phyloP scores from a whole-genome alignment of 2,797 vertebrate genomes.

The Thamnophis elegans region DNA sequence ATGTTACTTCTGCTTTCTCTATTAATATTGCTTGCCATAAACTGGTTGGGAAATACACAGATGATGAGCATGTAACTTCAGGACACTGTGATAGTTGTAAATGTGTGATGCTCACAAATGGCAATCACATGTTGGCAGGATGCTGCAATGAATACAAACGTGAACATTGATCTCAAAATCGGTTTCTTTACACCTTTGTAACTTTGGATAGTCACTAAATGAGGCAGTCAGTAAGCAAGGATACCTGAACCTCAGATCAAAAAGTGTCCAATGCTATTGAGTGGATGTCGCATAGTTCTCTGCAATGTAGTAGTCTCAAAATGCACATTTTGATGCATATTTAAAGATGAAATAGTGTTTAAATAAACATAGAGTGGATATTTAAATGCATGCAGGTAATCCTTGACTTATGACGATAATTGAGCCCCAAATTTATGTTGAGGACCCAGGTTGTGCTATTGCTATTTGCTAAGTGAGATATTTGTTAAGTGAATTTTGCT shows the following conservation, averaged over 20 bases:
- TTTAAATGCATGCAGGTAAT: neutral
- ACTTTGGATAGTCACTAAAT: neutral
- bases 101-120: neutral
- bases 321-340: neutral
- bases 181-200: neutral
- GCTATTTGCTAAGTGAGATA: neutral
- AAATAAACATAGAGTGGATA: neutral
- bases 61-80: too few relatives aligned
- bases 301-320: neutral
- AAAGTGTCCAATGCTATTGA: too few relatives aligned
- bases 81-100: neutral
- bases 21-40: neutral
- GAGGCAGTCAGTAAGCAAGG: neutral
- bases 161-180: neutral
- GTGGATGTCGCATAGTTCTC: neutral
- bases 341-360: neutral
- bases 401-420: neutral
- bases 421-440: neutral
- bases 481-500: neutral
- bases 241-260: neutral
- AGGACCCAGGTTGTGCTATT: too few relatives aligned
- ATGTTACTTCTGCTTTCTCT: neutral
- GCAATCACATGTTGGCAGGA: neutral
- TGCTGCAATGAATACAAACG: neutral
- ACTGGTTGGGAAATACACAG: neutral